Percentiles rank a stretch among this genome's conserved stretches.
Conservation (phyloP, 1,140 invertebrate species). For the Myzus persicae region DNA sequence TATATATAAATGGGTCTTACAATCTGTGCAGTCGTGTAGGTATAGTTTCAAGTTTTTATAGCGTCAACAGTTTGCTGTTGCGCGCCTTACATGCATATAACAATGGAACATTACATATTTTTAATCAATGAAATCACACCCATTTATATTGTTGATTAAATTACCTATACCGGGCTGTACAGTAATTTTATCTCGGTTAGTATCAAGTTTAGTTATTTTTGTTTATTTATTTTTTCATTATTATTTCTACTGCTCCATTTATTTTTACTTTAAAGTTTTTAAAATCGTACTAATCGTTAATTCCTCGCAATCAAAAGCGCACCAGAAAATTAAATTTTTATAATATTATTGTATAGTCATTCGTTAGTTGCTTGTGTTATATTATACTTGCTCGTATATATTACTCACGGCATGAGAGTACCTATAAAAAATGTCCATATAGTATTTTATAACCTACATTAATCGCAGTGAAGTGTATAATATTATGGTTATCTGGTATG, state of each 20-base stretch:
- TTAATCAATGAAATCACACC: not conserved
- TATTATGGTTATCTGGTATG: not conserved
- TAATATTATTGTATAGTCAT: too few relatives aligned
- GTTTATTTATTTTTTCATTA: not conserved
- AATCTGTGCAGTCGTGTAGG: not conserved
- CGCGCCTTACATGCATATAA: not conserved
- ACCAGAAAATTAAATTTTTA: too few relatives aligned
- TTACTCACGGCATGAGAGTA: too few relatives aligned
- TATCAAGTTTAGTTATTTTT: not conserved
- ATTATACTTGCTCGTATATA: too few relatives aligned
- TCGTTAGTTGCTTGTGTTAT: too few relatives aligned
- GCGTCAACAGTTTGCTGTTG: not conserved
- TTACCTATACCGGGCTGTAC: not conserved
- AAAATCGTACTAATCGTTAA: too few relatives aligned
- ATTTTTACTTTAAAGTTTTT: not conserved
- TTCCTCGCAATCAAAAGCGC: too few relatives aligned
- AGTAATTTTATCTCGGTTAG: not conserved
- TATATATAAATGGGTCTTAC: not conserved
- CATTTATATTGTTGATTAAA: not conserved
- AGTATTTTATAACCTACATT: not conserved
- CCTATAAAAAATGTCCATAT: not conserved
- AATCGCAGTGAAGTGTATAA: not conserved
- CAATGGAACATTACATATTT: not conserved
- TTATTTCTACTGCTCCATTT: not conserved
- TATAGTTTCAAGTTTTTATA: not conserved